Percentiles rank a stretch among this genome's conserved stretches.
phyloP scores from a whole-genome alignment of 2,888 invertebrate species.

The Nymphalis c-album region DNA sequence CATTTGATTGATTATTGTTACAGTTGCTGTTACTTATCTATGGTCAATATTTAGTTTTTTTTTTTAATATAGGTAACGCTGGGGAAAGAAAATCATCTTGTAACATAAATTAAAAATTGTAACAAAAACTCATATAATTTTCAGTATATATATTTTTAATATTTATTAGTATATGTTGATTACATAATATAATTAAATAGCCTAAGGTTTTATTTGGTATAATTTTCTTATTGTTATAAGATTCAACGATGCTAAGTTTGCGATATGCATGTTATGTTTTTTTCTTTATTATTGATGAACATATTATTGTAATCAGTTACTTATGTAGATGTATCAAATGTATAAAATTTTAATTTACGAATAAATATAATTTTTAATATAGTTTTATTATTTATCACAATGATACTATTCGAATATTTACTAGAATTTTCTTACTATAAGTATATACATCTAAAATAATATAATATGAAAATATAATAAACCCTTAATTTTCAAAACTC shows the following conservation, averaged over 20 bases:
- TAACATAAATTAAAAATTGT: too few relatives aligned
- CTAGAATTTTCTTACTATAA: too few relatives aligned
- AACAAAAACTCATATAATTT: too few relatives aligned
- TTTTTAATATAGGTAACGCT: too few relatives aligned
- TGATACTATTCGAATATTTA: not conserved
- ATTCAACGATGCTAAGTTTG: not conserved
- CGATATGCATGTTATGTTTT: constrained; percentile 6
- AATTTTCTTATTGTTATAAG: not conserved
- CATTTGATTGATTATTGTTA: too few relatives aligned
- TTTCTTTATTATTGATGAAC: constrained; percentile 59
- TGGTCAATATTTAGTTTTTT: too few relatives aligned
- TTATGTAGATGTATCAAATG: constrained; percentile 53
- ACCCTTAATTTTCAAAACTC: not conserved
- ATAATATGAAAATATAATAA: not conserved
- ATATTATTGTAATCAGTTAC: constrained; percentile 68
- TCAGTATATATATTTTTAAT: too few relatives aligned
- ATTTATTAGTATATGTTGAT: too few relatives aligned
- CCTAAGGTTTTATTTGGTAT: not conserved
- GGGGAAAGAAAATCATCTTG: too few relatives aligned
- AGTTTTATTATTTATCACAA: constrained; percentile 10
- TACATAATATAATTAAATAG: too few relatives aligned
- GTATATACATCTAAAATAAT: too few relatives aligned
- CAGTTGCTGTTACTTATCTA: too few relatives aligned
- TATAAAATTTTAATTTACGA: constrained; percentile 46
- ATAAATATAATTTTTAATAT: constrained; percentile 40